Conservation (phyloP, 2,113 vertebrate species). For the Saguinus midas region DNA sequence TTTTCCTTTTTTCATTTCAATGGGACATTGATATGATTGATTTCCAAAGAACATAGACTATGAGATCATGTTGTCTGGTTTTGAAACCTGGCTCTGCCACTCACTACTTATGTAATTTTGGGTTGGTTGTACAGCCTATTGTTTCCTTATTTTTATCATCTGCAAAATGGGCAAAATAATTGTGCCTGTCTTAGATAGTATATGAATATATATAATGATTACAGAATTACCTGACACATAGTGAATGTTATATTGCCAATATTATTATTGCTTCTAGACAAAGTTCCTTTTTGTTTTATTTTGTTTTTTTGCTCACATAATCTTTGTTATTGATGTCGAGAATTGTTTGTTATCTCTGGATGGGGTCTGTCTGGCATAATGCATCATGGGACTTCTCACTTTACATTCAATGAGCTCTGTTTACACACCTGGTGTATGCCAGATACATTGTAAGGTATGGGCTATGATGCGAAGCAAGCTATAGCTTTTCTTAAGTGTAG, state of each 20-base stretch:
- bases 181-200: not conserved
- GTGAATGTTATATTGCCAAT: not conserved
- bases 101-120: not conserved
- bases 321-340: not conserved
- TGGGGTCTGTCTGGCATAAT: not conserved
- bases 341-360: not conserved
- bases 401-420: not conserved
- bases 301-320: not conserved
- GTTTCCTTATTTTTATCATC: not conserved
- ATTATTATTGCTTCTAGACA: not conserved
- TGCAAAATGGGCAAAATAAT: not conserved
- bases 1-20: constrained; percentile 16
- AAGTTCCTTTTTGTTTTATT: not conserved
- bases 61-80: not conserved
- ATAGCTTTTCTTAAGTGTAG: not conserved
- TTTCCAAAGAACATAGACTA: not conserved
- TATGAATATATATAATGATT: not conserved
- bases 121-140: not conserved
- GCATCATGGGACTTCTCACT: not conserved
- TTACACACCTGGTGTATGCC: not conserved
- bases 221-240: not conserved
- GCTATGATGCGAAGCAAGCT: not conserved
- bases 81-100: not conserved
- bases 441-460: rapidly evolving
- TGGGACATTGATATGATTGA: not conserved